These are phyloP conservation scores for Tetramorium simillimum DNA, from an alignment of 1,140 invertebrate species.

Conservation along the genomic window DNA sequence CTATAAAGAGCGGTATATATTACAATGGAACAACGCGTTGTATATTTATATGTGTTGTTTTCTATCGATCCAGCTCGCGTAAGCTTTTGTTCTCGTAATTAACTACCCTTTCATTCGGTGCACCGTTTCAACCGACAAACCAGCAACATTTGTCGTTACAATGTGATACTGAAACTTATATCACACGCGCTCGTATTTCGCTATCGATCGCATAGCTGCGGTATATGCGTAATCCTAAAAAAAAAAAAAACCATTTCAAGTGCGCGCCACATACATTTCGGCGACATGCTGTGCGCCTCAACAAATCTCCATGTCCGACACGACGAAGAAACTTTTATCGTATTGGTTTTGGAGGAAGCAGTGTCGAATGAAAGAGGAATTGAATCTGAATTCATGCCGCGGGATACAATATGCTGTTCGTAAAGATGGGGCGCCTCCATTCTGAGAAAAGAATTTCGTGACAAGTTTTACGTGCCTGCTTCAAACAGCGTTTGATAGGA, in stretches of 20 bases:
- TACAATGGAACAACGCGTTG: background rate
- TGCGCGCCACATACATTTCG: slow-evolving; percentile 18
- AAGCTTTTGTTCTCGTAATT: slow-evolving; percentile 75
- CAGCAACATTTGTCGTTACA: slow-evolving; percentile 37
- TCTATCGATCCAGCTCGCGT: slow-evolving; percentile 61
- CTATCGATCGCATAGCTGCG: slow-evolving; percentile 34
- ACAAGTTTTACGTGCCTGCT: slow-evolving; percentile 47
- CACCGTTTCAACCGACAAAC: slow-evolving; percentile 13
- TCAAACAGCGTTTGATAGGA: slow-evolving; percentile 44
- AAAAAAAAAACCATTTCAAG: slow-evolving; percentile 50
- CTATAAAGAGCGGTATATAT: slow-evolving; percentile 17
- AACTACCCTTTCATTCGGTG: slow-evolving; percentile 61
- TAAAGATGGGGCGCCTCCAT: slow-evolving; percentile 33
- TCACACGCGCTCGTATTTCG: background rate
- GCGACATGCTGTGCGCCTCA: slow-evolving; percentile 10
- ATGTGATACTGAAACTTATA: slow-evolving; percentile 47
- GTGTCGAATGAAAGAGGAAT: slow-evolving; percentile 59
- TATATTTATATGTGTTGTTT: slow-evolving; percentile 55
- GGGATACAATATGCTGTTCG: slow-evolving; percentile 58
- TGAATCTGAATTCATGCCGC: slow-evolving; percentile 58
- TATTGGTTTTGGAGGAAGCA: slow-evolving; percentile 44
- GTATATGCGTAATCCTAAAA: slow-evolving; percentile 16
- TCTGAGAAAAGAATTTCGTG: slow-evolving; percentile 25
- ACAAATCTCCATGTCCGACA: slow-evolving; percentile 52
- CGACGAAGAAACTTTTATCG: slow-evolving; percentile 42